Base-by-base conservation (phyloP, 2,888 invertebrate species). In the Steromphala cineraria region DNA sequence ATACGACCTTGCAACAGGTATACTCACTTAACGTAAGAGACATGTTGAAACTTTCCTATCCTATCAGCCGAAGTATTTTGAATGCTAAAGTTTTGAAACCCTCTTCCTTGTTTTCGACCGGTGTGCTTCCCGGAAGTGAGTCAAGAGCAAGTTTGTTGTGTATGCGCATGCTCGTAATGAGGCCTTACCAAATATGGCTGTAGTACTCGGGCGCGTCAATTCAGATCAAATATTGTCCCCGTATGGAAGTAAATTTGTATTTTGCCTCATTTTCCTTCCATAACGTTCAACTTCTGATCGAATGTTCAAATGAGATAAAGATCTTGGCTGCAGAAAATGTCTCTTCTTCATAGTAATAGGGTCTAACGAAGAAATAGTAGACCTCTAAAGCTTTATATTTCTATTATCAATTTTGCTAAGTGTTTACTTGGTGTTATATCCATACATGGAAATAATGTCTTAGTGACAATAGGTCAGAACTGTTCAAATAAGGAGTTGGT, bases 61-160 rank as follows among this genome's bases (percentile, higher is more conserved):
- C n/a, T 62, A 28, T 24, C 62, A 62, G 55, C 8, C 19, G 46
- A 56, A 46, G 21, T 13, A 67, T 53, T n/a, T 36, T 56, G 28
- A 19, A 31, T 52, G 10, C 21, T 24, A 17, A 46, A 56, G 21
- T 28, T 75, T 19, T 10, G n/a, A 62, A 77, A 55, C 81, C 83
- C 79, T 83, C 84, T 83, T 84, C 84, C 84, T 81, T 56, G 53
- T 76, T 79, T 75, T 53, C 74, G 62, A 67, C 82, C 84, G 84
- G 84, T 62, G 62, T 62, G 62, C 62, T 62, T 28, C 75, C 75
- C 80, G 85, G 85, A 85, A 85, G 79, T 85, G 82, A 81, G 79
- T 81, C 82, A 71, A 71, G 79, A 75, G 78, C 53, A 55, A 75
- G 19, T 46, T 67, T 52, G 62, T 71, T 55, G 56, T 21, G 36